These are phyloP conservation scores for Urophycis tenuis DNA, from an alignment of 2,797 vertebrate genomes.

Conservation along the genomic window DNA sequence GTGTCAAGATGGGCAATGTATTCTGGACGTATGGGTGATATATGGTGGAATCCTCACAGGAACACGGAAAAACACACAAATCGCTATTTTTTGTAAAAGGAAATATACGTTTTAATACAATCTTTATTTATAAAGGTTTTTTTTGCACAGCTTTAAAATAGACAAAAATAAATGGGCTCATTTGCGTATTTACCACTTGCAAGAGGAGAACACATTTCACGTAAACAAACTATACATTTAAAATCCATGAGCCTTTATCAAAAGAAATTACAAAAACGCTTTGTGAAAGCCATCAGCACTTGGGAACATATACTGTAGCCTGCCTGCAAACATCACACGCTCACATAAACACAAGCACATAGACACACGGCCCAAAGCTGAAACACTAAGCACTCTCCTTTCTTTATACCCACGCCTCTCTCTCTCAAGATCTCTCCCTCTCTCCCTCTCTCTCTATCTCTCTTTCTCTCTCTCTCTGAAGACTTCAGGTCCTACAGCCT, in stretches of 20 bases:
- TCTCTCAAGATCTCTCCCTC: not conserved
- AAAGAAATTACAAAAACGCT: not conserved
- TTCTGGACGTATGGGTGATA: not conserved
- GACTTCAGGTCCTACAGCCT: constrained; percentile 2
- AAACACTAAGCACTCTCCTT: not conserved
- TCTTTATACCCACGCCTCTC: not conserved
- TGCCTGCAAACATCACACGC: not conserved
- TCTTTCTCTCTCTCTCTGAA: not conserved
- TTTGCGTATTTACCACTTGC: constrained; percentile 18
- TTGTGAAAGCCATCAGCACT: not conserved
- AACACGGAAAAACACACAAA: constrained; percentile 7
- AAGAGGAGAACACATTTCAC: constrained; percentile 18
- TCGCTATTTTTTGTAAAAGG: constrained; percentile 13
- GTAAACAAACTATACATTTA: not conserved
- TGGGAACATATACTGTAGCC: not conserved
- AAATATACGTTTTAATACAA: constrained; percentile 22
- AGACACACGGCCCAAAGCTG: not conserved
- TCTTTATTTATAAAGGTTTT: constrained; percentile 40
- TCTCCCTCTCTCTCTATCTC: not conserved
- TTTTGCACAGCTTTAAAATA: constrained; percentile 17
- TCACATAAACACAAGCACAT: not conserved
- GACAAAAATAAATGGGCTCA: constrained; percentile 22
- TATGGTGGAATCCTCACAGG: not conserved
- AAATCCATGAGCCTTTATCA: not conserved
- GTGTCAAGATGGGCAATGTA: not conserved